Base-by-base conservation (phyloP, 2,113 vertebrate species). In the Rhombomys opimus region DNA sequence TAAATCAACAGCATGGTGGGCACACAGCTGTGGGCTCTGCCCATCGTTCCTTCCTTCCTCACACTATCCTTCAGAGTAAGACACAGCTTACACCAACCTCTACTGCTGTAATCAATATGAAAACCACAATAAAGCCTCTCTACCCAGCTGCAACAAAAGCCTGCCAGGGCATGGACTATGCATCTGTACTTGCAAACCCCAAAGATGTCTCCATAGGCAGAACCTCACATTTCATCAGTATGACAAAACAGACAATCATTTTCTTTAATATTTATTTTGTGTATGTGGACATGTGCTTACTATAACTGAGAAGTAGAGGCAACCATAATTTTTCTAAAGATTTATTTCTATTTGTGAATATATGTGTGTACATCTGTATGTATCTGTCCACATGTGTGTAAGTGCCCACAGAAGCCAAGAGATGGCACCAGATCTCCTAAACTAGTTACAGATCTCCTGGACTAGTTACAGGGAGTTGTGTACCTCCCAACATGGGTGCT, bases 1-100 rank as follows among this genome's bases (percentile, higher is more conserved):
- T 1, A 5, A 52, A 35, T 30, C 32, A 3, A 41, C 0, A 0
- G 73, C 46, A 52, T 14, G 2, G 25, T 0, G 68, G 63, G 30
- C 41, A 57, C 52, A 41, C 4, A 7, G 2, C 5, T 25, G 11
- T 52, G 57, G 15, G 65, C 30, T 9, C 46, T 1, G 0, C 87
- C 67, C 17, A 8, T 35, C 22, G 23, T 0, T 13, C n/a, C 50
- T 73, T 41, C 91, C 27, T 25, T 70, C 27, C 52, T 59, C 22
- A 63, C 38, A 32, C 61, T 32, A 32, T 20, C 38, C 38, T 86
- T 86, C 27, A 23, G 17, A n/a, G 68, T 20, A 32, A 52, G 73
- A 41, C 81, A 84, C 35, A 7, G 67, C 35, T 41, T 13, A 15
- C 72, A 52, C 54, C 6, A 23, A 72, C 75, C 35, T 30, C 73